phyloP scores from a whole-genome alignment of 2,797 vertebrate species.

The Gila robusta region DNA sequence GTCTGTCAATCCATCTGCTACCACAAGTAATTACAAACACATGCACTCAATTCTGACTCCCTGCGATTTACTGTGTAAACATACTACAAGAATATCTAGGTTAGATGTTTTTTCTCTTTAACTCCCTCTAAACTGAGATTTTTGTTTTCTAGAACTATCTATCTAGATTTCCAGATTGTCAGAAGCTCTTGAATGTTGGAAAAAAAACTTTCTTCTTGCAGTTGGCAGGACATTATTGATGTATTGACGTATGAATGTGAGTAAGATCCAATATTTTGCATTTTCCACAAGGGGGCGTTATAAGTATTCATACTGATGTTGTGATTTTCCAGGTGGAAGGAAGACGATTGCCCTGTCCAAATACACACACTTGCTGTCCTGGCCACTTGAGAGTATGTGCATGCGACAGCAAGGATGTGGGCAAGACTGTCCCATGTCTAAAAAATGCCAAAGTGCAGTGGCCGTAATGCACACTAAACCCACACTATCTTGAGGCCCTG shows the following conservation, averaged over 20 bases:
- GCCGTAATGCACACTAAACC: not conserved
- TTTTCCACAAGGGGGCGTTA: conserved; percentile 40
- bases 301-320: not conserved
- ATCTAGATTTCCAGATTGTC: not conserved
- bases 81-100: not conserved
- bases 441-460: not conserved
- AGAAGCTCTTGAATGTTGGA: not conserved
- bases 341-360: not conserved
- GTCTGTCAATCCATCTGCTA: conserved; percentile 35
- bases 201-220: too few species aligned
- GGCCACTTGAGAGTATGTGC: not conserved
- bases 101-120: not conserved
- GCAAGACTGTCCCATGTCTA: not conserved
- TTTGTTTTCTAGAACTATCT: not conserved
- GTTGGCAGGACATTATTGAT: not conserved
- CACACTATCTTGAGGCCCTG: too few species aligned
- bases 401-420: not conserved
- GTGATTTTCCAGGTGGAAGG: not conserved
- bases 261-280: not conserved
- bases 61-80: not conserved
- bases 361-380: not conserved
- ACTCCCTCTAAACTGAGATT: not conserved
- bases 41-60: not conserved
- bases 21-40: not conserved
- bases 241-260: not conserved